Evolutionary conservation across 2,888 invertebrate genomes (phyloP).

Genomic region (Cotesia congregata): DNA sequence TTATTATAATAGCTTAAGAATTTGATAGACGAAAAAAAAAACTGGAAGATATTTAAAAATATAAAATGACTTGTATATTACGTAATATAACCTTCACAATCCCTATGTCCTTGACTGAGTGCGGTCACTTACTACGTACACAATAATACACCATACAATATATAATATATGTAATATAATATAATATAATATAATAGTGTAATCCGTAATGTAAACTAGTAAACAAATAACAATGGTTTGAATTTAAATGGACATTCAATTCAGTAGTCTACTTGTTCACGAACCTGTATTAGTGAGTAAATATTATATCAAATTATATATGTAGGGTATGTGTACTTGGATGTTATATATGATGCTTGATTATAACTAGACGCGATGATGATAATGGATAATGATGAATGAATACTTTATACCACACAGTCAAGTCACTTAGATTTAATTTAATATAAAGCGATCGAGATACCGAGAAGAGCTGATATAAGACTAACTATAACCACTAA

Average conservation of each 20-base stretch:
- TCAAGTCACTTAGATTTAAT: background rate
- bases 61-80: background rate
- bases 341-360: background rate
- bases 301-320: too few relatives aligned
- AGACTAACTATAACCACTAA: constrained; percentile 19
- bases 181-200: background rate
- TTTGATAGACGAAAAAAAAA: background rate
- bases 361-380: background rate
- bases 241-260: background rate
- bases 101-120: background rate
- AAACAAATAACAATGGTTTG: background rate
- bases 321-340: too few relatives aligned
- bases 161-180: background rate
- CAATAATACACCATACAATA: background rate
- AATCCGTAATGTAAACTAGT: background rate
- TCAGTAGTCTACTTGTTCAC: background rate
- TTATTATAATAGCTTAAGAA: background rate
- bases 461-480: background rate
- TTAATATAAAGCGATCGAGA: constrained; percentile 17
- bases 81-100: background rate
- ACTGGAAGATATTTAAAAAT: background rate
- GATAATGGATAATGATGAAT: background rate
- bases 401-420: background rate
- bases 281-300: too few relatives aligned
- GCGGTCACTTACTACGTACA: background rate